These are phyloP conservation scores for Euplexia lucipara DNA, from an alignment of 2,888 invertebrate species.

Conservation along the genomic window DNA sequence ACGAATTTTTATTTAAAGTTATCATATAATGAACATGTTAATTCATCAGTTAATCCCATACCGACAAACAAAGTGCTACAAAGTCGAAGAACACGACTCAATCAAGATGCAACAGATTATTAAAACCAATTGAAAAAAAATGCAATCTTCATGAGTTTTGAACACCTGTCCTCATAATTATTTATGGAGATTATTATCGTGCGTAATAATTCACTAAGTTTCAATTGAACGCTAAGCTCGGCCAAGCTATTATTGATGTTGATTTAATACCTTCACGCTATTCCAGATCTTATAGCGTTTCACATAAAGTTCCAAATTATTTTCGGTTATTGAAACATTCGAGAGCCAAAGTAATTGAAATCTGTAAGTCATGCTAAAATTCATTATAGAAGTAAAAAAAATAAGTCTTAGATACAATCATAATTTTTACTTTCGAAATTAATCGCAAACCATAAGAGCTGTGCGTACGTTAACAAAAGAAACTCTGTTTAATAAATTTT, in stretches of 20 bases:
- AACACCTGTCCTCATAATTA: slow-evolving; percentile 75
- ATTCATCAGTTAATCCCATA: slow-evolving; percentile 13
- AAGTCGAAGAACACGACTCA: slow-evolving; percentile 39
- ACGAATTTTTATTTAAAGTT: no score
- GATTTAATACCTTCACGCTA: slow-evolving; percentile 45
- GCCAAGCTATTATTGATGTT: slow-evolving; percentile 61
- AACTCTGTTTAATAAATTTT: no score
- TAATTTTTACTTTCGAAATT: slow-evolving; percentile 28
- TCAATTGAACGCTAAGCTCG: slow-evolving; percentile 78
- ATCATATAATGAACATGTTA: not conserved
- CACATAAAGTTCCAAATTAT: slow-evolving; percentile 7
- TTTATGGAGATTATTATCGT: slow-evolving; percentile 90
- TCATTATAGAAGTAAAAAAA: slow-evolving; percentile 60
- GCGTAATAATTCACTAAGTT: slow-evolving; percentile 88
- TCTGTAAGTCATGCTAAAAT: slow-evolving; percentile 65
- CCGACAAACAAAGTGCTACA: slow-evolving; percentile 31
- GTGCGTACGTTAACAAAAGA: no score
- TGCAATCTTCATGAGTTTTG: slow-evolving; percentile 65
- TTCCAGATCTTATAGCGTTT: not conserved
- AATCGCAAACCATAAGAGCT: not conserved
- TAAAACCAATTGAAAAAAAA: slow-evolving; percentile 64
- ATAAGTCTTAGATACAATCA: slow-evolving; percentile 29
- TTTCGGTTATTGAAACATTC: not conserved
- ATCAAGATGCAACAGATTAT: slow-evolving; percentile 49
- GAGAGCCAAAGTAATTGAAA: slow-evolving; percentile 58